phyloP scores from a whole-genome alignment of 2,797 vertebrate genomes.

The Falco cherrug region DNA sequence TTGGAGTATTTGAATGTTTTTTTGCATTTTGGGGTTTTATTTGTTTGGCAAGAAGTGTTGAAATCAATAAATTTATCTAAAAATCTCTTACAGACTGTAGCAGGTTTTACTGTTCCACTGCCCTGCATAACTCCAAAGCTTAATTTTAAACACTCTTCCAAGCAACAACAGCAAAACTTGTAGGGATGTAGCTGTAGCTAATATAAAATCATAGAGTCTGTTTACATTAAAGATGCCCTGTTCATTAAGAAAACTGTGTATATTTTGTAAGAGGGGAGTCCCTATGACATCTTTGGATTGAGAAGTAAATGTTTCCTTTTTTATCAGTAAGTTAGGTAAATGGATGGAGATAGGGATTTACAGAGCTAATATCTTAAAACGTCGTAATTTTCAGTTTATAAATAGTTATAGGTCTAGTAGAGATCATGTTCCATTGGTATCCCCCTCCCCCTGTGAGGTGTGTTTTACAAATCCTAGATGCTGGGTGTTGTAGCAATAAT shows the following conservation, averaged over 20 bases:
- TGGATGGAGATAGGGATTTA: not conserved
- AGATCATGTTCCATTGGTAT: not conserved
- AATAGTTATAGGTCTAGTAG: not conserved
- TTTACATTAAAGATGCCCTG: not conserved
- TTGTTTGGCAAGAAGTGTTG: not conserved
- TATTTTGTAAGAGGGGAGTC: not conserved
- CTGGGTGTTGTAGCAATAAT: not conserved
- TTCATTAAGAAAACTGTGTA: not conserved
- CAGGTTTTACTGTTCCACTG: not conserved
- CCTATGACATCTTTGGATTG: not conserved
- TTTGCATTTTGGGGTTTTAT: not conserved
- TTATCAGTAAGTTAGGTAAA: not conserved
- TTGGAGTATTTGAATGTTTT: not conserved
- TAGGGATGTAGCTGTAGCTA: not conserved
- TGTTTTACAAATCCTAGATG: not conserved
- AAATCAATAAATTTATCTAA: not conserved
- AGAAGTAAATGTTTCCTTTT: conserved; percentile 19
- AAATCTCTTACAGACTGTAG: not conserved
- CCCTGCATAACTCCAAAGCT: not conserved
- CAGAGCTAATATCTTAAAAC: not conserved
- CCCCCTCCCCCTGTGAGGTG: not conserved
- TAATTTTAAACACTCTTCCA: not conserved
- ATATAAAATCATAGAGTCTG: not conserved
- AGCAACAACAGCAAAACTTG: not conserved
- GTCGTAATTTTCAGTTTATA: not conserved